Evolutionary conservation across 2,113 vertebrate species (phyloP), one percentile per base, ranked within the genome.

Genomic region (Megaptera novaeangliae): DNA sequence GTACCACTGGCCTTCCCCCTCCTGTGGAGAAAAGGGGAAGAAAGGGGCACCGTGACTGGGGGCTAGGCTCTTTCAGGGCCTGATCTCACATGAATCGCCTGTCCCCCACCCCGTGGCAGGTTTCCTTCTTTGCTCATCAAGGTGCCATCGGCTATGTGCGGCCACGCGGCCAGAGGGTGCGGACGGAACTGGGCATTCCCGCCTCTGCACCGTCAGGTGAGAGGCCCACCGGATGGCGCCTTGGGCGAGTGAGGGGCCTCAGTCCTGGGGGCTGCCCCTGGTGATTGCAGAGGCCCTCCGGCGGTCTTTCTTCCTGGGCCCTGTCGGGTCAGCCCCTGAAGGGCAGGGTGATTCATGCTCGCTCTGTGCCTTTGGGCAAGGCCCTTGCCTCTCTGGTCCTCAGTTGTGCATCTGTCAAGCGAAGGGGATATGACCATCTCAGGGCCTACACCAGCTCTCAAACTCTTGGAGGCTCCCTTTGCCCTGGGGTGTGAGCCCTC

Each of bases 271-370:
- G 49, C 55, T 75, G 66, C 3, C 29, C 57, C 44, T 69, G 39
- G 34, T 27, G 23, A 25, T 29, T 25, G 41, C 31, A 4, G 52
- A 25, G 27, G 4, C 14, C 21, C 5, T 21, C 34, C 2, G 0
- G 2, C 2, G 21, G 17, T 29, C 4, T 86, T 41, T n/a, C 25
- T 64, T 18, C 8, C 27, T 63, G 20, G 34, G 6, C 3, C 0
- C 4, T 21, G 49, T 29, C 3, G 2, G 1, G 31, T 34, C 29
- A 36, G 10, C 31, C 64, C 64, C 27, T 21, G 23, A 21, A 21
- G 41, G 17, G 34, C 34, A 9, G 21, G 5, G 11, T 2, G 44
- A 59, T 6, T 39, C 8, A 7, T 11, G 13, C 29, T 36, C 5
- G 20, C 49, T 61, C 4, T 80, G 49, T 0, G 1, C 25, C 46